These are phyloP conservation scores for Anas platyrhynchos DNA, from an alignment of 2,113 vertebrate genomes.

Conservation along the genomic window DNA sequence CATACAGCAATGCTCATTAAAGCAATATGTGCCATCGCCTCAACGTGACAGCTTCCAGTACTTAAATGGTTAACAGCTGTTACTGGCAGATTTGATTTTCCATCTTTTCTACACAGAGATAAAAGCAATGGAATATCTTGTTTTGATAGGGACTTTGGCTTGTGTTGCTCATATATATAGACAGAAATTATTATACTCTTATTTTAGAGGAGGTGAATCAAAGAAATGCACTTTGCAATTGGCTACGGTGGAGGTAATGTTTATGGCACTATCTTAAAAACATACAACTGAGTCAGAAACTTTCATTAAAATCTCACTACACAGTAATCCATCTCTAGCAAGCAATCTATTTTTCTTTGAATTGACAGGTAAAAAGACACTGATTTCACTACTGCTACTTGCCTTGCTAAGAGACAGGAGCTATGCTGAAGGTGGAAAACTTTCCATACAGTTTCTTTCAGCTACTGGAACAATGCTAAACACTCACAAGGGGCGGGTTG, in stretches of 20 bases:
- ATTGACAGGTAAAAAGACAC: neutral
- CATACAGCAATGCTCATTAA: neutral
- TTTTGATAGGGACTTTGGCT: neutral
- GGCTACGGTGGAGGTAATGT: neutral
- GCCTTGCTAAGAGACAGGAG: neutral
- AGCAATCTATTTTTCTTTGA: neutral
- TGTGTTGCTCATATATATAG: neutral
- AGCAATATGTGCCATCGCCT: neutral
- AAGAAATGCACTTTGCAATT: constrained; percentile 1
- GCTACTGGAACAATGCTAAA: neutral
- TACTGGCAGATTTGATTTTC: neutral
- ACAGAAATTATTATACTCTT: neutral
- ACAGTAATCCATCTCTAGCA: neutral
- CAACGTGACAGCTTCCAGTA: neutral
- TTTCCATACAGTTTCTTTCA: neutral
- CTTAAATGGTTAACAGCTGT: neutral
- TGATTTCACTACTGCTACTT: neutral
- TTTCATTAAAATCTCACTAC: neutral
- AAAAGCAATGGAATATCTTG: neutral
- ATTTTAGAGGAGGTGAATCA: constrained; percentile 8
- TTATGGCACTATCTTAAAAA: neutral
- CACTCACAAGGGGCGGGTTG: neutral
- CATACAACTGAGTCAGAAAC: neutral
- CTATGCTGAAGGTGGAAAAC: neutral
- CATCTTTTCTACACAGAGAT: neutral